phyloP scores from a whole-genome alignment of 2,888 invertebrate genomes.

The Lepetodrilus schrolli region DNA sequence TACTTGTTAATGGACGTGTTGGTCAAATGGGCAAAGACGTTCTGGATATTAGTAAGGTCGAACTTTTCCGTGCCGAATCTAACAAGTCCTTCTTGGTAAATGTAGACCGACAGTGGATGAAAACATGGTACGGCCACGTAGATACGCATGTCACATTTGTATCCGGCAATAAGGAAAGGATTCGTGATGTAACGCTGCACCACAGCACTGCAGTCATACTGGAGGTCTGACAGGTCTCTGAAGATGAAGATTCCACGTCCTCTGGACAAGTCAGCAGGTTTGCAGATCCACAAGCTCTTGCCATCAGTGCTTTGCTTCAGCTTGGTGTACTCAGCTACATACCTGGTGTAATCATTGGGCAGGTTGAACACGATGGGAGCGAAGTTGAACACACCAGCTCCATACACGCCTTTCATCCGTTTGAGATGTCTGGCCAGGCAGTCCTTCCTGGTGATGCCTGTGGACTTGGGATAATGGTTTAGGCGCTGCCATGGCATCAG shows the following conservation, averaged over 20 bases:
- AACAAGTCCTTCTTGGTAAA: constrained; percentile 71
- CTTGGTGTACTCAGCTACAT: constrained; percentile 83
- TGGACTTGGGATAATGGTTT: constrained; percentile 85
- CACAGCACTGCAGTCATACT: constrained; percentile 86
- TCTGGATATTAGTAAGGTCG: constrained; percentile 76
- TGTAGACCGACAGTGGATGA: constrained; percentile 68
- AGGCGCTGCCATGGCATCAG: constrained; percentile 75
- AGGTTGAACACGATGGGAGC: constrained; percentile 89
- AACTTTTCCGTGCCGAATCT: constrained; percentile 89
- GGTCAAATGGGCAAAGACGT: constrained; percentile 71
- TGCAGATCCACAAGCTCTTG: constrained; percentile 84
- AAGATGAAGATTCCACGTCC: constrained; percentile 89
- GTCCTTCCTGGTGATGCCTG: constrained; percentile 89
- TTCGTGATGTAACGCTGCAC: constrained; percentile 80
- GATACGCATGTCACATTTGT: constrained; percentile 73
- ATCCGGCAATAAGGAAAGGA: constrained; percentile 71
- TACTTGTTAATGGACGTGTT: constrained; percentile 74
- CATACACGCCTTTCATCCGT: constrained; percentile 88
- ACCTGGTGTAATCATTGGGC: constrained; percentile 88
- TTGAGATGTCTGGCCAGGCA: constrained; percentile 83
- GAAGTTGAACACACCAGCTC: constrained; percentile 78
- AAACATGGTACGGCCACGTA: constrained; percentile 72
- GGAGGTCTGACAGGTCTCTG: constrained; percentile 78
- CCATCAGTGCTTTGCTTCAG: constrained; percentile 51
- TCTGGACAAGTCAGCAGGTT: constrained; percentile 89